Percentiles rank a stretch among this genome's conserved stretches.
phyloP scores from a whole-genome alignment of 2,113 vertebrate genomes.

The Pedionomus torquatus region DNA sequence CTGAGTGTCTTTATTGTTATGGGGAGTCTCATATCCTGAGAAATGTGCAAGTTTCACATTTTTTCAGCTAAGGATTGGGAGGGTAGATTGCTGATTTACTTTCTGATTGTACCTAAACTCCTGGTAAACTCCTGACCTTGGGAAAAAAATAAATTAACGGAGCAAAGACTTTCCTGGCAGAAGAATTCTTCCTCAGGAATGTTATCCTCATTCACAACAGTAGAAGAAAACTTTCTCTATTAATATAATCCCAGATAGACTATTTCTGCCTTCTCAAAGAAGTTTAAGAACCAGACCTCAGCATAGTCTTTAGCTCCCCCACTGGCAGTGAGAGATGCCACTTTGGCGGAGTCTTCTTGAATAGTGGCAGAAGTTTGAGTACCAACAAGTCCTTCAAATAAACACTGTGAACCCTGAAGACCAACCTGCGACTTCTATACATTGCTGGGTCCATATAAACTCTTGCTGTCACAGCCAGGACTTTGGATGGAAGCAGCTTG shows the following conservation, averaged over 20 bases:
- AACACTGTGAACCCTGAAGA: neutral
- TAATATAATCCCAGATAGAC: neutral
- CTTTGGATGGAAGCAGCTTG: neutral
- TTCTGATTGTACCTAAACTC: neutral
- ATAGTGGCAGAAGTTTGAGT: neutral
- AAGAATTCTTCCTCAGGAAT: neutral
- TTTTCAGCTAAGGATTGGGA: neutral
- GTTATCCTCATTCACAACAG: neutral
- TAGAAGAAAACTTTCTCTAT: neutral
- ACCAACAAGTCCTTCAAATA: neutral
- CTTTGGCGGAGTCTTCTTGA: neutral
- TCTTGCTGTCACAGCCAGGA: neutral
- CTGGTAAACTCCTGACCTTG: neutral
- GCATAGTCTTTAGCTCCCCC: neutral
- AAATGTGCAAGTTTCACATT: neutral
- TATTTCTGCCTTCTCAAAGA: neutral
- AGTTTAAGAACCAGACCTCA: neutral
- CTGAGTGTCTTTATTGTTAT: neutral
- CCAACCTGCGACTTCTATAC: neutral
- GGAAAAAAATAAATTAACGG: neutral
- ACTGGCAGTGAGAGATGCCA: neutral
- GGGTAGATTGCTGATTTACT: neutral
- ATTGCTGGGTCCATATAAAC: neutral
- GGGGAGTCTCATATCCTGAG: slow-evolving; percentile 7
- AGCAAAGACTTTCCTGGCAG: neutral